These are phyloP conservation scores for Sminthurides aquaticus DNA, from an alignment of 2,888 invertebrate genomes.

Conservation along the genomic window DNA sequence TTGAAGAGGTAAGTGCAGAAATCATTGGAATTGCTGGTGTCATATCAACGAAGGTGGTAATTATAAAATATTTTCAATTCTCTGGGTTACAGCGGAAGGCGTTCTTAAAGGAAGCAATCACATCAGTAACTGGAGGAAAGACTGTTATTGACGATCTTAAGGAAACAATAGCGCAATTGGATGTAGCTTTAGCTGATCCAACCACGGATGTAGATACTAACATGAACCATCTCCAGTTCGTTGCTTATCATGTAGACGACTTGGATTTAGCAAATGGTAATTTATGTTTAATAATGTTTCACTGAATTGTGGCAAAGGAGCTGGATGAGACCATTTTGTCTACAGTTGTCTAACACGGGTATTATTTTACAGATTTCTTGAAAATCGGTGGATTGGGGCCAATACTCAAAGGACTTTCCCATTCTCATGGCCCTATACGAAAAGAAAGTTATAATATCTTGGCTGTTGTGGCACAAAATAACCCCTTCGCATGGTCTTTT, in stretches of 20 bases:
- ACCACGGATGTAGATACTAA: neutral
- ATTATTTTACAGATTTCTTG: slow-evolving; percentile 18
- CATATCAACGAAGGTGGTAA: neutral
- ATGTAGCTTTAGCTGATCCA: slow-evolving; percentile 7
- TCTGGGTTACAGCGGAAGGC: slow-evolving; percentile 6
- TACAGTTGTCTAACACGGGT: no score
- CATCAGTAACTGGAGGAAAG: neutral
- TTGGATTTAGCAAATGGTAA: slow-evolving; percentile 20
- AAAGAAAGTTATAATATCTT: slow-evolving; percentile 19
- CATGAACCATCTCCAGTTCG: slow-evolving; percentile 12
- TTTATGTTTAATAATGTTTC: neutral
- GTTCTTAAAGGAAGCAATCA: slow-evolving; percentile 13
- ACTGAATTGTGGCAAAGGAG: neutral
- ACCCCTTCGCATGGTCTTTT: slow-evolving; percentile 20
- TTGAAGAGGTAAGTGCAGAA: neutral
- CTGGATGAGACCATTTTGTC: no score
- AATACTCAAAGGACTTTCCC: slow-evolving; percentile 11
- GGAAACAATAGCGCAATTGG: neutral
- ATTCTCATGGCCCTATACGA: slow-evolving; percentile 7
- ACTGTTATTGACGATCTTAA: slow-evolving; percentile 14
- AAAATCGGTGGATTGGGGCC: slow-evolving; percentile 18
- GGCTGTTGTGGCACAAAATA: slow-evolving; percentile 18
- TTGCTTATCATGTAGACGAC: slow-evolving; percentile 22
- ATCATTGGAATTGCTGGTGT: no score
- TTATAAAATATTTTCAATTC: neutral